These are phyloP conservation scores for Alexandromys fortis DNA, from an alignment of 2,113 vertebrate species.

Conservation along the genomic window DNA sequence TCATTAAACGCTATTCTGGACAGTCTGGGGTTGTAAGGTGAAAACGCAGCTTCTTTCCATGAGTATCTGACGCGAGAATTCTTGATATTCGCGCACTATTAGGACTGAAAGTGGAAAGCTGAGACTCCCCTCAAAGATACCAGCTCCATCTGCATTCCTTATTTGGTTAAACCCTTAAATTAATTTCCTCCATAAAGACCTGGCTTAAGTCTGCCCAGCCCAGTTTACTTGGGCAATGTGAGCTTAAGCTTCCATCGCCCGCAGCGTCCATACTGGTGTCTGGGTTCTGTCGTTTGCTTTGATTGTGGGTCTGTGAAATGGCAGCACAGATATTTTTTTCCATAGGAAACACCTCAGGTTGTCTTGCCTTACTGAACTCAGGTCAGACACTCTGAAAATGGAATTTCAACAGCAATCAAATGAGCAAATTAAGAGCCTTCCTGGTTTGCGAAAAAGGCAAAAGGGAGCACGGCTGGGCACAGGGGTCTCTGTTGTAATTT, in stretches of 20 bases:
- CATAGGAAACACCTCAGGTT: not conserved
- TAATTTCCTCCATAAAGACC: slow-evolving; percentile 8
- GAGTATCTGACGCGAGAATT: not conserved
- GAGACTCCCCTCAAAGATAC: not conserved
- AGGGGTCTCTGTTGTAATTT: not conserved
- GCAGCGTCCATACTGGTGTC: not conserved
- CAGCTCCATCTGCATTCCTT: slow-evolving; percentile 23
- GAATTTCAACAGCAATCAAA: not conserved
- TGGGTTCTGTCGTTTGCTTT: not conserved
- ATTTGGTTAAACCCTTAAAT: slow-evolving; percentile 1
- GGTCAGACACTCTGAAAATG: not conserved
- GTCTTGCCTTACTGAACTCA: not conserved
- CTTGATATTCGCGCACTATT: not conserved
- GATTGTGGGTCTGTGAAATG: not conserved
- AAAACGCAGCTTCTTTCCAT: not conserved
- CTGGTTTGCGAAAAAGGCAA: not conserved
- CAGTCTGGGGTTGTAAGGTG: not conserved
- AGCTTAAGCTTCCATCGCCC: not conserved
- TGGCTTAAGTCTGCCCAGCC: not conserved
- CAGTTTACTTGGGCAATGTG: not conserved
- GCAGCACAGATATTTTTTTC: not conserved
- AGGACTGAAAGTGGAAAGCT: not conserved
- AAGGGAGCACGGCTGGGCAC: not conserved
- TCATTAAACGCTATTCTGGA: not conserved
- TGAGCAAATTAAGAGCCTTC: not conserved